A percentile compares a stretch with the other conserved stretches of the same genome.
phyloP scores from a whole-genome alignment of 2,797 vertebrate genomes.

The Liasis olivaceus region DNA sequence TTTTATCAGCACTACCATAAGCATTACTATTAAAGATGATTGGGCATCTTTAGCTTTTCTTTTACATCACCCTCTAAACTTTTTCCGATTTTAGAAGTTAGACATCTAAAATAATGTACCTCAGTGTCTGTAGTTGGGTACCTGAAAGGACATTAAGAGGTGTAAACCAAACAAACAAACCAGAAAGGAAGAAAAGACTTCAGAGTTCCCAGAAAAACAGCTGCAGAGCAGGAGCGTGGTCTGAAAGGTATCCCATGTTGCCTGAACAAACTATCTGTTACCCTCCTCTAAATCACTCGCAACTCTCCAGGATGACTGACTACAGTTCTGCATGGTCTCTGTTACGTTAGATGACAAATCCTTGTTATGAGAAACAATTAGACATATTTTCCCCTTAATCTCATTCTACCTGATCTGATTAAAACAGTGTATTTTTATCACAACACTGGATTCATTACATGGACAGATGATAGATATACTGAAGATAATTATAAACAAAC shows the following conservation, averaged over 20 bases:
- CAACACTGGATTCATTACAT: conserved; percentile 18
- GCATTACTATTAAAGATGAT: background rate
- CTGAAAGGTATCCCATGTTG: background rate
- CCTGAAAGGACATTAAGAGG: background rate
- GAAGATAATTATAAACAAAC: conserved; percentile 21
- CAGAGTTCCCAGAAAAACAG: background rate
- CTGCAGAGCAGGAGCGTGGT: background rate
- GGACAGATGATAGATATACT: background rate
- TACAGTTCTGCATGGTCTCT: background rate
- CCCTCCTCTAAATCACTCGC: background rate
- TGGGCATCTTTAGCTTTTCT: background rate
- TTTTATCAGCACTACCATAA: background rate
- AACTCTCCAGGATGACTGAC: background rate
- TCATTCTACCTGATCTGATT: background rate
- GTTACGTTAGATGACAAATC: background rate
- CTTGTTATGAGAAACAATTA: conserved; percentile 11
- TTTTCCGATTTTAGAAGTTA: background rate
- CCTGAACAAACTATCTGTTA: background rate
- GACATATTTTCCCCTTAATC: background rate
- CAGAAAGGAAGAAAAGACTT: background rate
- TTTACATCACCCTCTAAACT: background rate
- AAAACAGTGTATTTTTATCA: conserved; percentile 24
- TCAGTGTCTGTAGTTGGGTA: background rate
- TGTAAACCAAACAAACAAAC: background rate
- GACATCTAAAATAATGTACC: background rate